Evolutionary conservation across 2,113 vertebrate species (phyloP).

Genomic region (Rhea americana): DNA sequence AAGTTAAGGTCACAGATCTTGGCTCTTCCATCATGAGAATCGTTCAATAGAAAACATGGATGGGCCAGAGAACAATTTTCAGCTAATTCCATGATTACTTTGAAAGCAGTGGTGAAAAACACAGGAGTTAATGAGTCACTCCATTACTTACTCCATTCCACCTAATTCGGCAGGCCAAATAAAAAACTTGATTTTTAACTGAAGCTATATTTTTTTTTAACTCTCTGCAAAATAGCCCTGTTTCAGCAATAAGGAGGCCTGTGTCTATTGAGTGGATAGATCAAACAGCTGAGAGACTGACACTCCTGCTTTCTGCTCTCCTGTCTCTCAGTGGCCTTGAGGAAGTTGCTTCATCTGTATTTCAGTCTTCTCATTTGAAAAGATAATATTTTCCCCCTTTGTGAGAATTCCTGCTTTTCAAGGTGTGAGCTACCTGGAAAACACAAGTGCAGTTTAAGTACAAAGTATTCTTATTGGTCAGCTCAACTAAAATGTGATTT

Average conservation of each 20-base stretch:
- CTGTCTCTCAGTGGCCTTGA: neutral
- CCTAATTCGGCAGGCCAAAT: constrained; percentile 9
- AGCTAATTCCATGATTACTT: constrained; percentile 47
- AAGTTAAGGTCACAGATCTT: constrained; percentile 37
- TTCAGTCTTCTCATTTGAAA: constrained; percentile 22
- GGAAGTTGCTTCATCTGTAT: constrained; percentile 25
- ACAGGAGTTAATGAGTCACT: constrained; percentile 50
- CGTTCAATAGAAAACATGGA: constrained; percentile 31
- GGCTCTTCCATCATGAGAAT: constrained; percentile 27
- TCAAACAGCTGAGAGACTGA: neutral
- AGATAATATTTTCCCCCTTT: neutral
- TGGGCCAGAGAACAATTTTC: constrained; percentile 42
- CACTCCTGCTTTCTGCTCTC: neutral
- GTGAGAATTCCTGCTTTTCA: neutral
- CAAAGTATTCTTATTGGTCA: neutral
- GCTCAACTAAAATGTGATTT: neutral
- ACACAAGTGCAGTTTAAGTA: neutral
- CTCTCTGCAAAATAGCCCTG: neutral
- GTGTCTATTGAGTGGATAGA: neutral
- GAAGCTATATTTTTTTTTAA: neutral
- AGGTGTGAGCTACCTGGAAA: neutral
- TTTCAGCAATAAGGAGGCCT: neutral
- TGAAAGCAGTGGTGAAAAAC: constrained; percentile 28
- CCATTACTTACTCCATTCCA: constrained; percentile 49
- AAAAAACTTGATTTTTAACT: neutral